Percentiles rank a stretch among this genome's conserved stretches.
These are phyloP conservation scores for Tachycineta bicolor DNA, from an alignment of 2,113 vertebrate species.

Conservation along the genomic window DNA sequence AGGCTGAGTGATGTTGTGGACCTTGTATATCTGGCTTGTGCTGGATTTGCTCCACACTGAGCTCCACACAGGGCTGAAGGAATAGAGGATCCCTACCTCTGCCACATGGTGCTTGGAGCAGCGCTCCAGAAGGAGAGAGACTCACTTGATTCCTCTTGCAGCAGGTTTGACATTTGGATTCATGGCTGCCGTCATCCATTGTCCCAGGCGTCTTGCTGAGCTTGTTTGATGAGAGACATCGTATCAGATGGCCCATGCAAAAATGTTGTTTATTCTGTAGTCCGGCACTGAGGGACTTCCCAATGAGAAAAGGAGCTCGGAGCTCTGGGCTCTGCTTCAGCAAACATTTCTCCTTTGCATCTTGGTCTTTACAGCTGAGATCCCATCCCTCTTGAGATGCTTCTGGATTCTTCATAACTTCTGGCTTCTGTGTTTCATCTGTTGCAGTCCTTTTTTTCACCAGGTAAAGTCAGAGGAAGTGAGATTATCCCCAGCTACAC, in stretches of 20 bases:
- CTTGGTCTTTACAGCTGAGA: neutral
- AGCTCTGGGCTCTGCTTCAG: neutral
- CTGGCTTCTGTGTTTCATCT: neutral
- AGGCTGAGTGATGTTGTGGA: neutral
- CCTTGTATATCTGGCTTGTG: neutral
- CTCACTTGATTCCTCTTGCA: neutral
- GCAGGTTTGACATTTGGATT: neutral
- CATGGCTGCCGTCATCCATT: neutral
- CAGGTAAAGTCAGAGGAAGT: neutral
- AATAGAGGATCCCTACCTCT: neutral
- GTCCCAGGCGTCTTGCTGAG: neutral
- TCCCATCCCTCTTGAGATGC: neutral
- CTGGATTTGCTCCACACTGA: neutral
- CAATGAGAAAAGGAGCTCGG: neutral
- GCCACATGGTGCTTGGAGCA: fast-evolving
- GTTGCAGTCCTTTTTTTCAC: neutral
- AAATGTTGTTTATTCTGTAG: neutral
- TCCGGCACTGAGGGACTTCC: neutral
- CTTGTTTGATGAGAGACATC: neutral
- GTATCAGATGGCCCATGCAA: neutral
- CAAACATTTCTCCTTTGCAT: neutral
- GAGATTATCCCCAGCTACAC: neutral
- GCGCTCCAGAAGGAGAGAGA: neutral
- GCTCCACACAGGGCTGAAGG: neutral
- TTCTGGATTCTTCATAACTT: neutral